Evolutionary conservation across 2,888 invertebrate genomes (phyloP).

Genomic region (Phlogophora meticulosa): DNA sequence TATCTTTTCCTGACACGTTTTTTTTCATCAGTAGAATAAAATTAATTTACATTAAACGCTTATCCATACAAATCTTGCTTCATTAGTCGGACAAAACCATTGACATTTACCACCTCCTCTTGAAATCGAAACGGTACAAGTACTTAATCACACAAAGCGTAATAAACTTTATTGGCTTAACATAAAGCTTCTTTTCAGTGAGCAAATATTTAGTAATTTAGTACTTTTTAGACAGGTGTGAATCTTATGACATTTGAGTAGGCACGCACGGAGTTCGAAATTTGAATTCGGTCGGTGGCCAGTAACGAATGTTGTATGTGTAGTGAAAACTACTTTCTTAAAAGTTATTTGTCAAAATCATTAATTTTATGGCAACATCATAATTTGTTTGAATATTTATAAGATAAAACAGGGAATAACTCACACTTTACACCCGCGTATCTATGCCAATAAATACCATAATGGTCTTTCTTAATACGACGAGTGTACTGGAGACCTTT

Average conservation of each 20-base stretch:
- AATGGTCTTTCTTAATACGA: neutral
- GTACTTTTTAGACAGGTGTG: slow-evolving; percentile 77
- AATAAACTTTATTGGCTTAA: accelerated
- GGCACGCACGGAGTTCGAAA: slow-evolving; percentile 73
- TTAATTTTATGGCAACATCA: slow-evolving; percentile 60
- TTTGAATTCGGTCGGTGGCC: slow-evolving; percentile 72
- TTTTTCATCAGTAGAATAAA: neutral
- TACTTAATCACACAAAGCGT: slow-evolving; percentile 13
- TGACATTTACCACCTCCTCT: slow-evolving; percentile 84
- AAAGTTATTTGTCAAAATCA: slow-evolving; percentile 63
- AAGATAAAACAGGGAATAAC: neutral
- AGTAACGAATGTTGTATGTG: slow-evolving; percentile 51
- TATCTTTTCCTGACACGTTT: slow-evolving; percentile 9
- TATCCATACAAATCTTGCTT: slow-evolving; percentile 75
- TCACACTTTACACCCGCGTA: neutral
- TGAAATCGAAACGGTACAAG: slow-evolving; percentile 66
- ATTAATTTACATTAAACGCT: slow-evolving; percentile 13
- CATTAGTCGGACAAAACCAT: slow-evolving; percentile 88
- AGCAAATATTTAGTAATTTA: slow-evolving; percentile 39
- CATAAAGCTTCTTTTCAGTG: slow-evolving; percentile 51
- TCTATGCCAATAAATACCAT: slow-evolving; percentile 4
- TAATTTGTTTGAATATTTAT: slow-evolving; percentile 50
- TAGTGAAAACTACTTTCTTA: slow-evolving; percentile 61
- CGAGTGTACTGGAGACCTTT: neutral
- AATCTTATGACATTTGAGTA: slow-evolving; percentile 86